Evolutionary conservation across 2,113 vertebrate species (phyloP).

Genomic region (Burhinus bistriatus): DNA sequence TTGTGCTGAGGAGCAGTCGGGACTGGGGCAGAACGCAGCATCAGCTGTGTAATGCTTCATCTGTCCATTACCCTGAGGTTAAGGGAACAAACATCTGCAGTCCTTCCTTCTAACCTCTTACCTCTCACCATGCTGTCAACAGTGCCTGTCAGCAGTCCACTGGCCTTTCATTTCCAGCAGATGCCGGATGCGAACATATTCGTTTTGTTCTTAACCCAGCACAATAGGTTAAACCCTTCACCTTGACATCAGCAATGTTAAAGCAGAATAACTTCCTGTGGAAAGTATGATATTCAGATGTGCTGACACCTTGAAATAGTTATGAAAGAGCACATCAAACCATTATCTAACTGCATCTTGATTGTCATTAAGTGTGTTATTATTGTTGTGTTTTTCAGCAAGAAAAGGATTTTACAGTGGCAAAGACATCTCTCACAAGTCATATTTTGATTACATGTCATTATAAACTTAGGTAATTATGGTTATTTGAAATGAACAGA

Average conservation of each 20-base stretch:
- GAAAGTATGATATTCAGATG: not conserved
- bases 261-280: not conserved
- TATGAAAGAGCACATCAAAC: not conserved
- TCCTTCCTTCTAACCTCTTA: not conserved
- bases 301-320: not conserved
- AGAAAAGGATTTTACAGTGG: constrained; percentile 8
- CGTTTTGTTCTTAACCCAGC: not conserved
- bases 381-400: not conserved
- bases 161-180: not conserved
- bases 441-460: constrained; percentile 34
- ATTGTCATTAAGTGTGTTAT: not conserved
- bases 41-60: fast-evolving
- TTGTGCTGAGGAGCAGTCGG: not conserved
- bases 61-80: not conserved
- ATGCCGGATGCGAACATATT: not conserved
- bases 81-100: not conserved
- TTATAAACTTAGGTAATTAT: constrained; percentile 22
- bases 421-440: not conserved
- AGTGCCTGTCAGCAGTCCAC: not conserved
- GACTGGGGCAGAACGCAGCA: fast-evolving
- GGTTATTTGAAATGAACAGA: not conserved
- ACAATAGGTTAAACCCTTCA: not conserved
- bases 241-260: fast-evolving
- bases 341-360: not conserved
- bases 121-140: not conserved